These are phyloP conservation scores for Remorina albescens DNA, from an alignment of 2,797 vertebrate genomes.

Conservation along the genomic window DNA sequence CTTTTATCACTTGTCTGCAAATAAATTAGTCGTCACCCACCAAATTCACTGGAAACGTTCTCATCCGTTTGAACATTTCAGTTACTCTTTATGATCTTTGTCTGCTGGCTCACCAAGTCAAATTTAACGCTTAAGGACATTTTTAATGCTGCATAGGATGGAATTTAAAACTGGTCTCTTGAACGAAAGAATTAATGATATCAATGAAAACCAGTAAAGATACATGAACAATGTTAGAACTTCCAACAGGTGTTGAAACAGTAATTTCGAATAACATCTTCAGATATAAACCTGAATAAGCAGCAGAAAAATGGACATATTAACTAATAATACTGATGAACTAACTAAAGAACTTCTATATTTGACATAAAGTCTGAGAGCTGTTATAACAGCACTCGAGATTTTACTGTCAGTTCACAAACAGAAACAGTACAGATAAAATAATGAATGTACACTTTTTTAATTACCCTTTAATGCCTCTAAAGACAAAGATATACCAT, in stretches of 20 bases:
- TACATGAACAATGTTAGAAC: not conserved
- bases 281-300: not conserved
- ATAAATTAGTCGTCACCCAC: constrained; percentile 12
- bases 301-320: not conserved
- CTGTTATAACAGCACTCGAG: too few relatives aligned
- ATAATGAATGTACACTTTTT: too few relatives aligned
- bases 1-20: constrained; percentile 3
- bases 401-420: too few relatives aligned
- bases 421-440: too few relatives aligned
- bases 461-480: too few relatives aligned
- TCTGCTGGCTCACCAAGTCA: not conserved
- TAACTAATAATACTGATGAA: not conserved
- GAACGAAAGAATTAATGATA: not conserved
- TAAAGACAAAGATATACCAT: too few relatives aligned
- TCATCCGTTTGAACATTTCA: constrained; percentile 29
- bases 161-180: not conserved
- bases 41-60: constrained; percentile 21
- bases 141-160: not conserved
- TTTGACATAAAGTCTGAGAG: too few relatives aligned
- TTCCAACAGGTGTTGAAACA: not conserved
- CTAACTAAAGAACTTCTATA: too few relatives aligned
- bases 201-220: not conserved
- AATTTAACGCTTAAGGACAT: not conserved
- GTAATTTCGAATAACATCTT: not conserved
- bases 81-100: not conserved